phyloP scores from a whole-genome alignment of 2,797 vertebrate genomes.

The Tauraco hartlaubi region DNA sequence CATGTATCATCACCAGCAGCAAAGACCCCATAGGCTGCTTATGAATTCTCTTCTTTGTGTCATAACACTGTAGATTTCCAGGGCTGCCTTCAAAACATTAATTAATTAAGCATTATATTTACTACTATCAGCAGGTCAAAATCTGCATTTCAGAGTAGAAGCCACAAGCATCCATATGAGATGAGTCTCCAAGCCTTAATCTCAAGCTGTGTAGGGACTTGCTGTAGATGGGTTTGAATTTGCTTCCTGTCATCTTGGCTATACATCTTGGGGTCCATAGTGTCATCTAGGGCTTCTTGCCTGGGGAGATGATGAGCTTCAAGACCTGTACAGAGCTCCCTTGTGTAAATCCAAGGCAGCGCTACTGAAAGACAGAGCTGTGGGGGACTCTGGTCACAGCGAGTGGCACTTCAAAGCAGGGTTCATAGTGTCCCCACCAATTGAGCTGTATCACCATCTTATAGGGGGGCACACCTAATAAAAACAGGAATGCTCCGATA shows the following conservation, averaged over 20 bases:
- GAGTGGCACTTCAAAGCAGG: background rate
- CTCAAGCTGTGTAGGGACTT: background rate
- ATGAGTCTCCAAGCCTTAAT: background rate
- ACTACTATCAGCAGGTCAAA: constrained; percentile 11
- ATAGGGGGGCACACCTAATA: background rate
- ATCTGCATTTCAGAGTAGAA: background rate
- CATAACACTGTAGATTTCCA: background rate
- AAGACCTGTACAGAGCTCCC: background rate
- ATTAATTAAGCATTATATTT: constrained; percentile 15
- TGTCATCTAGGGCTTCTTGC: background rate
- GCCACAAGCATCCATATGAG: background rate
- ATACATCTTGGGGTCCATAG: background rate
- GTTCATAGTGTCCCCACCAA: background rate
- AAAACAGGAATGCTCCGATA: background rate
- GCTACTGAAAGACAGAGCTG: background rate
- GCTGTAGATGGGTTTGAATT: background rate
- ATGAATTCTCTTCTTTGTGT: background rate
- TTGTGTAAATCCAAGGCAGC: background rate
- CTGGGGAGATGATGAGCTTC: background rate
- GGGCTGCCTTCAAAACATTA: background rate
- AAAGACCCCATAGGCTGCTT: background rate
- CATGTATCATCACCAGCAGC: background rate
- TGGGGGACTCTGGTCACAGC: background rate
- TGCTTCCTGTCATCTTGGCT: background rate
- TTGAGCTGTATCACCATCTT: background rate